Evolutionary conservation across 2,888 invertebrate species (phyloP), one percentile per base, ranked within the genome.

Genomic region (Morpho helenor): DNA sequence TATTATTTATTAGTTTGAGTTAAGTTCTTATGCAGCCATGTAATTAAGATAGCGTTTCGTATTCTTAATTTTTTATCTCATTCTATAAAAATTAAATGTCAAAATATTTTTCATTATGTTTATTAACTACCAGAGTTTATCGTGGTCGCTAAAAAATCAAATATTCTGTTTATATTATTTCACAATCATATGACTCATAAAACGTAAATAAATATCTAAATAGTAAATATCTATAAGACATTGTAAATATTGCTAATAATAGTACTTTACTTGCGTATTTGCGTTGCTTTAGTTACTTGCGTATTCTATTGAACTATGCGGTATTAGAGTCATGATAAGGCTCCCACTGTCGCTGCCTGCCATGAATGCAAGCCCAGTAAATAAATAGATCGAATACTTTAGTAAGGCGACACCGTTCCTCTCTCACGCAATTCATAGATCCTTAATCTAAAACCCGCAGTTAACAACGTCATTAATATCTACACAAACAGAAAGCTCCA

Each of bases 341-440:
- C 52, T 52, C 43, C 41, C 48, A 56, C 31, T 52, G 58, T 58
- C 54, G 49, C 48, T 45, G 48, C 49, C 52, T 59, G 52, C 57
- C 52, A 52, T 46, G 59, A 61, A 61, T 58, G 54, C 57, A 43
- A 39, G 50, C 52, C 54, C 50, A 44, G 56, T 61, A 61, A 63
- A 65, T 65, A 59, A 63, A 65, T 60, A 55, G 52, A 7, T 54
- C 45, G 40, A 52, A 64, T 57, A 61, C 55, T 56, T 57, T 52
- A 52, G 54, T 49, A 54, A 59, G 52, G 58, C 61, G 55, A 58
- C 56, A 59, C 49, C 49, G 54, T 62, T 60, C 49, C 59, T 56
- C 63, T 63, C 66, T 67, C 67, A 67, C 67, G 66, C 64, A 55
- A 67, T 62, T 62, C 66, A 61, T 54, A 63, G 66, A 67, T 66